A percentile compares a stretch with the other conserved stretches of the same genome.
Evolutionary conservation across 2,888 invertebrate genomes (phyloP).

Genomic region (Drosophila mulleri): DNA sequence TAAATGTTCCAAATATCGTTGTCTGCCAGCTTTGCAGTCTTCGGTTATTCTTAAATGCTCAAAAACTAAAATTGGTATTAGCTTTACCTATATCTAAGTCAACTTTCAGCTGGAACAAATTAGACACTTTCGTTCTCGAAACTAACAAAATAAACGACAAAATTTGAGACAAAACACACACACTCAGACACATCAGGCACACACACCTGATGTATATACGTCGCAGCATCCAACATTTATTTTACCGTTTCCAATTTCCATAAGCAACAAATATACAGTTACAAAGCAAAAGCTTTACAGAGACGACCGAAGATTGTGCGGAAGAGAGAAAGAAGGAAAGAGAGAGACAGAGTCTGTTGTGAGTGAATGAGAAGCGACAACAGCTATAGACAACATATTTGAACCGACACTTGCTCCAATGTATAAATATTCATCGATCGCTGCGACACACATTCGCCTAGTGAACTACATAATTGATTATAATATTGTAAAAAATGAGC

Average conservation of each 20-base stretch:
- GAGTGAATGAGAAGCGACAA: slow-evolving; percentile 2
- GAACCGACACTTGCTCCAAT: slow-evolving; percentile 61
- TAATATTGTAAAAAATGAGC: slow-evolving; percentile 1
- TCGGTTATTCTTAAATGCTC: background rate
- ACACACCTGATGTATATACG: slow-evolving; percentile 30
- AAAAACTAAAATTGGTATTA: slow-evolving; percentile 1
- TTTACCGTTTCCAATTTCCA: slow-evolving; percentile 80
- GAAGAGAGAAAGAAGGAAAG: background rate
- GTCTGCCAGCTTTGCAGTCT: background rate
- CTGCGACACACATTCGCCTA: slow-evolving; percentile 68
- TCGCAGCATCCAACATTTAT: slow-evolving; percentile 45
- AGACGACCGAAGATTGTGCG: slow-evolving; percentile 1
- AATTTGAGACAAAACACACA: slow-evolving; percentile 12
- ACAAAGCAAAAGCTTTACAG: slow-evolving; percentile 35
- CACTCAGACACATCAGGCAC: background rate
- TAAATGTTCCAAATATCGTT: no score
- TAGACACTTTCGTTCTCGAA: slow-evolving; percentile 74
- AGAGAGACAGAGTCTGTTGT: background rate
- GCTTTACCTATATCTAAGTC: background rate
- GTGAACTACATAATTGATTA: slow-evolving; percentile 73
- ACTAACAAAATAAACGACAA: slow-evolving; percentile 5
- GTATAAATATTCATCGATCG: slow-evolving; percentile 68
- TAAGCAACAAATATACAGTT: slow-evolving; percentile 70
- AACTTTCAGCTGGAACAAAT: slow-evolving; percentile 53
- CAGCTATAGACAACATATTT: background rate